A percentile compares a stretch with the other conserved stretches of the same genome.
Evolutionary conservation across 2,888 invertebrate species (phyloP).

Genomic region (Anodontia alba): DNA sequence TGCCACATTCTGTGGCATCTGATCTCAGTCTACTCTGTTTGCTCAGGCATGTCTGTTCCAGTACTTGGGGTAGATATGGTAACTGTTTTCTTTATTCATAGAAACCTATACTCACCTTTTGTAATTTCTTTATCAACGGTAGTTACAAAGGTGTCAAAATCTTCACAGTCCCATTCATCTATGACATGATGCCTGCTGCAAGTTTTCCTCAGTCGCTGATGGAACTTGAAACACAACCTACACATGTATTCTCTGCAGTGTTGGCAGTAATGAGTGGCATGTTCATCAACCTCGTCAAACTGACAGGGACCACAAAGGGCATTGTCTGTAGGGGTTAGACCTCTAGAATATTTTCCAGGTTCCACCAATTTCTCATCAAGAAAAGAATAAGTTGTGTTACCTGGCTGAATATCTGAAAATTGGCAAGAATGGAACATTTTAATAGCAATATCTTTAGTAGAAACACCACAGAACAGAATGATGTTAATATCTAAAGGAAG

Average conservation of each 20-base stretch:
- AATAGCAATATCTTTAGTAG: not conserved
- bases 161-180: not conserved
- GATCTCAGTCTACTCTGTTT: no score
- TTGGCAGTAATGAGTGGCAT: conserved; percentile 20
- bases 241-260: conserved; percentile 27
- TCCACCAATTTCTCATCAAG: conserved; percentile 16
- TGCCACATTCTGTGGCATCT: no score
- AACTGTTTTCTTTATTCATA: not conserved
- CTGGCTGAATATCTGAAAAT: no score
- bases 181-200: not conserved
- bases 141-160: conserved; percentile 31
- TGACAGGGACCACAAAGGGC: conserved; percentile 32
- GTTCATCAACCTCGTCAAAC: conserved; percentile 12
- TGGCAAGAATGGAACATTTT: not conserved
- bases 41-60: no score
- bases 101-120: not conserved
- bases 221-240: not conserved
- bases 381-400: no score
- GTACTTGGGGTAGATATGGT: no score
- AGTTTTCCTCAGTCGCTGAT: not conserved
- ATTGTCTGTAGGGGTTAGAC: not conserved
- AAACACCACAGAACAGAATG: no score
- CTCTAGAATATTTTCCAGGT: not conserved
- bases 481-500: no score
- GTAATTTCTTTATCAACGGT: not conserved